Evolutionary conservation across 2,888 invertebrate genomes (phyloP).

Genomic region (Tiphia femorata): DNA sequence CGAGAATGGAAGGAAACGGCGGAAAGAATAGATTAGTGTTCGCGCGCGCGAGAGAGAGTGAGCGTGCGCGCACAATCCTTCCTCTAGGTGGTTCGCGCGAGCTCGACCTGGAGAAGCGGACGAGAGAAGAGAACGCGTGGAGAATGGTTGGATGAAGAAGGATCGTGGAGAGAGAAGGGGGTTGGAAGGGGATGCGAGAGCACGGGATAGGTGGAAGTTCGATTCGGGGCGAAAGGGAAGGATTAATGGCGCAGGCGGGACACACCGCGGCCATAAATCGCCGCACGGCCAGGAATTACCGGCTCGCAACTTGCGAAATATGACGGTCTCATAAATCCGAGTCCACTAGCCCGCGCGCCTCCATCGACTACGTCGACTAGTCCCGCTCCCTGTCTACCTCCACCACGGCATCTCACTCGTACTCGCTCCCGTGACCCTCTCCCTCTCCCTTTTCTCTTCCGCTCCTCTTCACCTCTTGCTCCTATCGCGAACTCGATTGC

Average conservation of each 20-base stretch:
- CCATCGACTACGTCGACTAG: slow-evolving; percentile 56
- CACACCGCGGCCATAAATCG: slow-evolving; percentile 72
- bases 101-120: neutral
- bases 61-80: too few species aligned
- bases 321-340: slow-evolving; percentile 74
- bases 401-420: too few species aligned
- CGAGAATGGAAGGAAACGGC: too few species aligned
- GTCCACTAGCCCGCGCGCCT: slow-evolving; percentile 66
- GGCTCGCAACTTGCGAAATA: slow-evolving; percentile 74
- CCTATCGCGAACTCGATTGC: neutral
- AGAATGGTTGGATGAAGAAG: neutral
- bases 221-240: slow-evolving; percentile 65
- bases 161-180: slow-evolving; percentile 6
- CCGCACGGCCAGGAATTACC: slow-evolving; percentile 72
- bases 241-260: slow-evolving; percentile 71
- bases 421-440: slow-evolving; percentile 20
- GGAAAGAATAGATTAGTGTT: too few species aligned
- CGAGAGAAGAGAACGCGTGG: neutral
- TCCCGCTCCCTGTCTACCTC: slow-evolving; percentile 38
- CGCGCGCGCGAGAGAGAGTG: too few species aligned
- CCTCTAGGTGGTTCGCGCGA: neutral
- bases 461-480: slow-evolving; percentile 1
- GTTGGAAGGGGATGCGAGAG: slow-evolving; percentile 29
- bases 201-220: slow-evolving; percentile 61
- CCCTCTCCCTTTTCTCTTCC: slow-evolving; percentile 20